Evolutionary conservation across 1,140 invertebrate genomes (phyloP), one percentile per base, ranked within the genome.

Genomic region (Scylla paramamosain): DNA sequence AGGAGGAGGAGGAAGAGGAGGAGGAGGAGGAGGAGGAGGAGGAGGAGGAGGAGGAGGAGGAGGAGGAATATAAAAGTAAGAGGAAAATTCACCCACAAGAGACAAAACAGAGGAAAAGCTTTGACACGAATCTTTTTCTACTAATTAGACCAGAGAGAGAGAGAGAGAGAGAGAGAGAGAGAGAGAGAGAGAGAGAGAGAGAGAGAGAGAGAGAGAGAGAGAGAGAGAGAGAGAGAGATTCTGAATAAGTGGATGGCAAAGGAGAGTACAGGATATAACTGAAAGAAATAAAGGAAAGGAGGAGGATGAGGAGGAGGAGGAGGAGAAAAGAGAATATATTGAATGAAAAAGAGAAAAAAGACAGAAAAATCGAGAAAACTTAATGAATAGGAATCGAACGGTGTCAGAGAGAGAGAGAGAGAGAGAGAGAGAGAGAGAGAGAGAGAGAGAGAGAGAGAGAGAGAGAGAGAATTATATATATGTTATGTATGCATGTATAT

Each of bases 401-500:
- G 25, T 4, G 32, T 45, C 32, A 89, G 39, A 46, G 67, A 89
- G 28, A 8, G 87, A 20, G 87, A 89, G 25, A 25, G 45, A 89
- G 31, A 89, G 39, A 46, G 87, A 89, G 39, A n/a, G 87, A n/a
- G 87, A 48, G 45, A 59, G 87, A 89, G 45, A 88, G 86, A 88
- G 31, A 88, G 86, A 88, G 86, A 88, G 86, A 31, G 86, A 39
- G n/a, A 31, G 29, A 87, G 29, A 31, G 48, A 32, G 90, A 59
- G 59, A 52, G 48, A 91, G 90, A 67, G 91, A 39, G 32, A 83
- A 32, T n/a, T 46, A 91, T 25, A 91, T 45, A 91, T 46, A 28
- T 46, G 25, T 10, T 77, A 77, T 82, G 77, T 82, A 28, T 82
- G 77, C 28, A 28, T 82, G 77, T 82, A 28, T 82, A 28, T 82